phyloP scores from a whole-genome alignment of 2,888 invertebrate species.

The Eupithecia subfuscata region DNA sequence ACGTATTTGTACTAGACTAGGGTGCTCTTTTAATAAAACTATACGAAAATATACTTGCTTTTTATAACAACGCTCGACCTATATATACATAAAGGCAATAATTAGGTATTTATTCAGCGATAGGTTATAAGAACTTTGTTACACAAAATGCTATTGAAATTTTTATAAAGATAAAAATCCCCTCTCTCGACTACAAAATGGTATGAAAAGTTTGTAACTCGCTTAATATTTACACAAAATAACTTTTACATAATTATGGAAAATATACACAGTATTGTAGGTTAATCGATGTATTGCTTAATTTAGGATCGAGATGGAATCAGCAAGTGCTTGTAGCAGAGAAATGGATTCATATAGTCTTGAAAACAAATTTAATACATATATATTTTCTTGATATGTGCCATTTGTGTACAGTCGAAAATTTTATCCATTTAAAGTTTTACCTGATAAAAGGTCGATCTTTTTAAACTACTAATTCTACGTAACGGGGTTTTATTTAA shows the following conservation, averaged over 20 bases:
- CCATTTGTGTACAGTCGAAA: neutral
- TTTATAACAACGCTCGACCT: constrained; percentile 54
- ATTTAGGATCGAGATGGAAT: constrained; percentile 30
- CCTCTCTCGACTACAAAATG: constrained; percentile 50
- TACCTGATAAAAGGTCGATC: neutral
- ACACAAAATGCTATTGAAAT: constrained; percentile 51
- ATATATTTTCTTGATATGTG: neutral
- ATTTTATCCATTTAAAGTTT: neutral
- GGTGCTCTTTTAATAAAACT: constrained; percentile 55
- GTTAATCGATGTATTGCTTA: constrained; percentile 44
- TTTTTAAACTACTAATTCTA: neutral
- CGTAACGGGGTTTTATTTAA: neutral
- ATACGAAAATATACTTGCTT: constrained; percentile 52
- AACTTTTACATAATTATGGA: constrained; percentile 50
- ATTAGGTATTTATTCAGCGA: constrained; percentile 61
- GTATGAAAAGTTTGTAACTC: constrained; percentile 54
- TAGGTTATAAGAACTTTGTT: constrained; percentile 57
- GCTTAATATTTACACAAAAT: constrained; percentile 60
- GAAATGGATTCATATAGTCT: neutral
- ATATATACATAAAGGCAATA: constrained; percentile 68
- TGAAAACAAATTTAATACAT: neutral
- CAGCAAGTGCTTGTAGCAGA: constrained; percentile 21
- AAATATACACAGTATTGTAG: constrained; percentile 60
- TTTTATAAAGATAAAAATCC: constrained; percentile 59
- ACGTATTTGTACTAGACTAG: constrained; percentile 52